phyloP scores from a whole-genome alignment of 2,113 vertebrate genomes.

The Actinemys pallida region DNA sequence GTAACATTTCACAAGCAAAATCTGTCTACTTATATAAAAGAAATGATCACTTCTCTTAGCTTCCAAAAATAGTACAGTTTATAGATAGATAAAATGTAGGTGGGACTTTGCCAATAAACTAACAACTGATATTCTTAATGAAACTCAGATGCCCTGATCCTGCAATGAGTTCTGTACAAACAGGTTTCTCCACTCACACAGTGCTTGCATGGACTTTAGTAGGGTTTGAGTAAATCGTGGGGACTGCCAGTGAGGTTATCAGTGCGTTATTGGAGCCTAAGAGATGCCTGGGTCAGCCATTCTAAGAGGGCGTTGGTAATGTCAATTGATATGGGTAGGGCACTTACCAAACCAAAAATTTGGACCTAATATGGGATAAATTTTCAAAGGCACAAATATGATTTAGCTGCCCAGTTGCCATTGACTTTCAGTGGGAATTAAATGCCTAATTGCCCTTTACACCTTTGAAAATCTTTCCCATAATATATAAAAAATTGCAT shows the following conservation, averaged over 20 bases:
- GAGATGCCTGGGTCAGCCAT: background rate
- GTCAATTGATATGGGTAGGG: background rate
- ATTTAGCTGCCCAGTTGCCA: background rate
- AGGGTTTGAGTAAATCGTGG: background rate
- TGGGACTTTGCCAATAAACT: background rate
- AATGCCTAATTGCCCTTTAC: background rate
- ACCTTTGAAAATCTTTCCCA: fast-evolving
- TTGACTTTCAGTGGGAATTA: background rate
- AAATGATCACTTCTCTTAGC: background rate
- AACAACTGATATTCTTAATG: background rate
- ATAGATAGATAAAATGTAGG: background rate
- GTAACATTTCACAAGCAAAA: background rate
- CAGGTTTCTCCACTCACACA: background rate
- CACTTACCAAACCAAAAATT: background rate
- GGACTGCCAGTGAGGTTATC: background rate
- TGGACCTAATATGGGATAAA: background rate
- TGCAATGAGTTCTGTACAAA: background rate
- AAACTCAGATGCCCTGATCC: background rate
- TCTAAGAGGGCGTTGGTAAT: background rate
- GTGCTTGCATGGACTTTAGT: background rate
- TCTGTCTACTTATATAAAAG: background rate
- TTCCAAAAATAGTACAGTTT: background rate
- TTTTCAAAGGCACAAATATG: background rate
- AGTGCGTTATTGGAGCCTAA: background rate
- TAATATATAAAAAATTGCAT: background rate